These are phyloP conservation scores for Lepidocyrtoides sp. DNA, from an alignment of 2,888 invertebrate species.

Conservation along the genomic window DNA sequence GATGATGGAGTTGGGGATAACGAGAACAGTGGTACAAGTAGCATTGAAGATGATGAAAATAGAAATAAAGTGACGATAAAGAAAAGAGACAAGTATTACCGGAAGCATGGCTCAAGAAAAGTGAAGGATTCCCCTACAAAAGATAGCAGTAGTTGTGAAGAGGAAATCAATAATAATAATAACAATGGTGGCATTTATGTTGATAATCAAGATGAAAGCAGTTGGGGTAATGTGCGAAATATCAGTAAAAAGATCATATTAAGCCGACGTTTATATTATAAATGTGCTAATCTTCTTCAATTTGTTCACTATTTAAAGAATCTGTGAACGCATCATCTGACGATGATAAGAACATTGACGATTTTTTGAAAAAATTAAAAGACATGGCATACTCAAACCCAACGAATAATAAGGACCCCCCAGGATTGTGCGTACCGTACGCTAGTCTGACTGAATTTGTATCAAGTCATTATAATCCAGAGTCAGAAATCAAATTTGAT, in stretches of 20 bases:
- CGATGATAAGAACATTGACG: conserved; percentile 20
- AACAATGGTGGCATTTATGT: neutral
- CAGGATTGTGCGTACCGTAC: neutral
- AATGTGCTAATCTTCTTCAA: no score
- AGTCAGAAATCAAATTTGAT: neutral
- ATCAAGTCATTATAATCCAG: neutral
- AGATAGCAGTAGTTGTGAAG: neutral
- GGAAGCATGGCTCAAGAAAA: neutral
- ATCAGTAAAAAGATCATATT: neutral
- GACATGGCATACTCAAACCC: neutral
- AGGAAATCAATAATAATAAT: neutral
- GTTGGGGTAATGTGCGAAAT: conserved; percentile 30
- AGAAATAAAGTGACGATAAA: neutral
- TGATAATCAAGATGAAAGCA: neutral
- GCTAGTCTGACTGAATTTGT: neutral
- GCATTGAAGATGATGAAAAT: neutral
- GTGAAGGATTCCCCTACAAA: neutral
- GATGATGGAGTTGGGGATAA: neutral
- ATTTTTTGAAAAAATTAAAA: neutral
- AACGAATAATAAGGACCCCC: neutral
- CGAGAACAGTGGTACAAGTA: neutral
- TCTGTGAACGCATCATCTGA: neutral
- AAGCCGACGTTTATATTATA: no score
- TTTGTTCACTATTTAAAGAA: neutral
- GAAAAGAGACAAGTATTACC: neutral